A percentile compares a stretch with the other conserved stretches of the same genome.
phyloP scores from a whole-genome alignment of 64 coral and sea anemone species.

The Anthopleura sola region DNA sequence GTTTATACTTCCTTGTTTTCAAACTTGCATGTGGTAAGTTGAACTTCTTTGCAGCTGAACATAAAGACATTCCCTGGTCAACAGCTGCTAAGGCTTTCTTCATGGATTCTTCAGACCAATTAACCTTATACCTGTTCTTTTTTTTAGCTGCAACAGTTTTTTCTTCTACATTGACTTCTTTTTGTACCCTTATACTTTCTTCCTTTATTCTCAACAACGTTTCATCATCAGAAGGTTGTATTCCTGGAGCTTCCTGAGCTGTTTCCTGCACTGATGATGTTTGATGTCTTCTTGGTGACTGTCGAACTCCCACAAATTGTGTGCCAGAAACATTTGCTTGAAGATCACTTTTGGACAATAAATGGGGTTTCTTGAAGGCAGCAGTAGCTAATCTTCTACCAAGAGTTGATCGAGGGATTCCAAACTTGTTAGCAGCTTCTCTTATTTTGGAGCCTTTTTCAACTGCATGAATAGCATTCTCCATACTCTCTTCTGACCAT shows the following conservation, averaged over 20 bases:
- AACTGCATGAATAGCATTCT: slow-evolving; percentile 2
- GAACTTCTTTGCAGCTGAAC: not conserved
- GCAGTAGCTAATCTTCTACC: not conserved
- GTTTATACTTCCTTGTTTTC: not conserved
- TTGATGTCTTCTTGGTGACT: not conserved
- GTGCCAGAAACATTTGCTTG: not conserved
- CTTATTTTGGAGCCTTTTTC: not conserved
- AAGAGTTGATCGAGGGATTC: slow-evolving; percentile 20
- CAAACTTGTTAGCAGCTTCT: not conserved
- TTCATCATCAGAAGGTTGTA: not conserved
- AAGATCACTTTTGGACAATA: not conserved
- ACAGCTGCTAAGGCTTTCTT: slow-evolving; percentile 5
- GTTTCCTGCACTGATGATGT: not conserved
- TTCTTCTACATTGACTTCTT: not conserved
- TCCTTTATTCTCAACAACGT: not conserved
- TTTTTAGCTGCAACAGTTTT: not conserved
- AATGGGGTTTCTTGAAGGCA: not conserved
- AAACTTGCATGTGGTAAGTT: not conserved
- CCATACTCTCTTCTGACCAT: slow-evolving; percentile 15
- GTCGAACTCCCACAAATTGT: not conserved
- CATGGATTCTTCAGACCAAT: slow-evolving; percentile 21
- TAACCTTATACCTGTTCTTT: not conserved
- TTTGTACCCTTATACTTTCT: not conserved
- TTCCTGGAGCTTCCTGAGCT: not conserved
- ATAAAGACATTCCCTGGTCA: not conserved